Percentiles rank a stretch among this genome's conserved stretches.
Conservation (phyloP, 2,888 invertebrate genomes). For the Elgonia sp. region DNA sequence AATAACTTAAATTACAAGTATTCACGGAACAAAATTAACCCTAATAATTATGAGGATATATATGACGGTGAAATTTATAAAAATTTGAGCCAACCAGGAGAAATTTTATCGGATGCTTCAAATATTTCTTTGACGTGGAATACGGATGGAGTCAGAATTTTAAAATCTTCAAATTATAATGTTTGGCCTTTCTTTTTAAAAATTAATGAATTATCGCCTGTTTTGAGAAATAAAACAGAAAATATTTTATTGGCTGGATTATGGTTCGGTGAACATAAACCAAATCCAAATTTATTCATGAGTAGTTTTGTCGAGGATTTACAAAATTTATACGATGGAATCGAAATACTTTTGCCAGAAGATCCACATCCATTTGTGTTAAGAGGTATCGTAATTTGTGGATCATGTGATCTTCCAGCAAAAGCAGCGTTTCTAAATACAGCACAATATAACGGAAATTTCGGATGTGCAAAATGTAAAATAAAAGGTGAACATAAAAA, state of each 20-base stretch:
- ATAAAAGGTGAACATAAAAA: constrained; percentile 10
- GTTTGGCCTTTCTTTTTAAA: constrained; percentile 9
- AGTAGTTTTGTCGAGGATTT: background rate
- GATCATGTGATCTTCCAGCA: constrained; percentile 18
- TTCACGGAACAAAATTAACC: background rate
- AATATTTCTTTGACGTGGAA: constrained; percentile 19
- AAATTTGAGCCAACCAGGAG: constrained; percentile 5
- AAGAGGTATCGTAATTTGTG: constrained; percentile 8
- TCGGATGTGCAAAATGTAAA: constrained; percentile 13
- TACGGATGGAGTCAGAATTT: too few species aligned
- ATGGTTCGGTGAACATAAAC: too few species aligned
- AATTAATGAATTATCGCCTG: background rate
- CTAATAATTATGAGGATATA: constrained; percentile 20
- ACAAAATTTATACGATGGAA: background rate
- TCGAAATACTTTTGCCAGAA: background rate
- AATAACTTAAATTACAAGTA: background rate
- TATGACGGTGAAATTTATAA: too few species aligned
- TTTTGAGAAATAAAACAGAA: constrained; percentile 5
- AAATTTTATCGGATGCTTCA: background rate
- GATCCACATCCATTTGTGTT: background rate
- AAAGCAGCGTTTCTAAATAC: constrained; percentile 21
- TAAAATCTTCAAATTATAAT: background rate
- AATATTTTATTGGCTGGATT: too few species aligned
- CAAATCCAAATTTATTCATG: too few species aligned
- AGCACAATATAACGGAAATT: constrained; percentile 5